Percentiles rank a stretch among this genome's conserved stretches.
Evolutionary conservation across 2,797 vertebrate genomes (phyloP).

Genomic region (Pyrocephalus nanus): DNA sequence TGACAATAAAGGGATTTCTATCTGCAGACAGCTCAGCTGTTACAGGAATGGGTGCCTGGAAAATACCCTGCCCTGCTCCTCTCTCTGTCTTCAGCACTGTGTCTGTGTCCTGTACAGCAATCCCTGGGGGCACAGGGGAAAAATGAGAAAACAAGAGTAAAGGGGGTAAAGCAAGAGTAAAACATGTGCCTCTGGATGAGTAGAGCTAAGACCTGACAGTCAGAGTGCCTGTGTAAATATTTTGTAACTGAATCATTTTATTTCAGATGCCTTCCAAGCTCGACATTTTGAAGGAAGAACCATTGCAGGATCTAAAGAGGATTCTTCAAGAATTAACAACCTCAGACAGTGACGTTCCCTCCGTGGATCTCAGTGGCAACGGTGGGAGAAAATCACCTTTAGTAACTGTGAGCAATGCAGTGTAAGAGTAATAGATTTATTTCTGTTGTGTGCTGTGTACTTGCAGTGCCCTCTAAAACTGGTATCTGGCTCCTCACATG

Average conservation of each 20-base stretch:
- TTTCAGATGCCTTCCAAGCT: conserved; percentile 62
- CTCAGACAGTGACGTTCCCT: conserved; percentile 66
- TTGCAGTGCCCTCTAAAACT: not conserved
- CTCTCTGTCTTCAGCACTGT: not conserved
- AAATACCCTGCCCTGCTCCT: not conserved
- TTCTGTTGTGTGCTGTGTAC: not conserved
- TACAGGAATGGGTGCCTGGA: not conserved
- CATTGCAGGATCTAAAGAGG: conserved; percentile 71
- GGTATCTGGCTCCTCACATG: not conserved
- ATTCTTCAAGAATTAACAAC: conserved; percentile 73
- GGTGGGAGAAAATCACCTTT: not conserved
- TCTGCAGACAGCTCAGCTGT: not conserved
- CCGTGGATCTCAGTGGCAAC: not conserved
- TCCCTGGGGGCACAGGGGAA: not conserved
- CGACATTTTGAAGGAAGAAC: conserved; percentile 65
- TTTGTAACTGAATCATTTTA: not conserved
- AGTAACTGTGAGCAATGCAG: not conserved
- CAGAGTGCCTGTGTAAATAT: not conserved
- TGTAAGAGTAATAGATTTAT: not conserved
- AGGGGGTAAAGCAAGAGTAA: not conserved
- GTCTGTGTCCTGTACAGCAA: not conserved
- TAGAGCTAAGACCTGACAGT: not conserved
- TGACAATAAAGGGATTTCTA: not conserved
- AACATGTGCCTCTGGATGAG: not conserved
- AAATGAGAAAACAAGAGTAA: not conserved